Evolutionary conservation across 30 jellyfish, hydroid and myxozoan genomes (phyloP).

Genomic region (Aurelia aurita complex sp. Pacific): DNA sequence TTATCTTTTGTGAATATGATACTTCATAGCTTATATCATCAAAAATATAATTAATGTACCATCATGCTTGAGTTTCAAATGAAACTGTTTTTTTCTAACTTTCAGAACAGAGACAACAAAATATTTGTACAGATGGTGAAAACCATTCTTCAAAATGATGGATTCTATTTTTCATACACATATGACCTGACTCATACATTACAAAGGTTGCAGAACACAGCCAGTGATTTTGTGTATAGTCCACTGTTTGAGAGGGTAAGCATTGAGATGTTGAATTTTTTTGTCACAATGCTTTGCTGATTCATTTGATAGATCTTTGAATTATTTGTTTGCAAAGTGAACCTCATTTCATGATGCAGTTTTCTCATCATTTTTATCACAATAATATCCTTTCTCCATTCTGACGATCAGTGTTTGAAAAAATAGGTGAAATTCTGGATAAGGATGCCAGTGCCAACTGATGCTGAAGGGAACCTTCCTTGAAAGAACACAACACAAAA

Average conservation of each 20-base stretch:
- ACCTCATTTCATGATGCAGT: no score
- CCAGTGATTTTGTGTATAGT: conserved; percentile 73
- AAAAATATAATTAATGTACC: no score
- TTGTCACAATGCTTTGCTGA: no score
- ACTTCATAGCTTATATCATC: no score
- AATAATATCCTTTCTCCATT: background rate
- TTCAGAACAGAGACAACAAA: conserved; percentile 87
- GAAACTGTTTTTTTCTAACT: background rate
- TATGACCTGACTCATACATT: conserved; percentile 89
- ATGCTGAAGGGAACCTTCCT: no score
- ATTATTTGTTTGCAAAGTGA: background rate
- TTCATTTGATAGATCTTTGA: background rate
- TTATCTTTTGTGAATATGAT: no score
- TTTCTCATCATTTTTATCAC: background rate
- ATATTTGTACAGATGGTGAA: conserved; percentile 80
- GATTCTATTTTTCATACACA: conserved; percentile 95
- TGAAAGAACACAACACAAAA: no score
- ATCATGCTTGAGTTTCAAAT: background rate
- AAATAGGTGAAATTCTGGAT: background rate
- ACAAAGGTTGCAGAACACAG: conserved; percentile 86
- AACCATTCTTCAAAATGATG: conserved; percentile 77
- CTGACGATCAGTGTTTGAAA: no score
- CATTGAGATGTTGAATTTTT: background rate
- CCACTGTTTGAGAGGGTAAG: conserved; percentile 98
- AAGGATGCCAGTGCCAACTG: no score